Evolutionary conservation across 2,888 invertebrate genomes (phyloP), one percentile per base, ranked within the genome.

Genomic region (Melangyna quadrimaculata): DNA sequence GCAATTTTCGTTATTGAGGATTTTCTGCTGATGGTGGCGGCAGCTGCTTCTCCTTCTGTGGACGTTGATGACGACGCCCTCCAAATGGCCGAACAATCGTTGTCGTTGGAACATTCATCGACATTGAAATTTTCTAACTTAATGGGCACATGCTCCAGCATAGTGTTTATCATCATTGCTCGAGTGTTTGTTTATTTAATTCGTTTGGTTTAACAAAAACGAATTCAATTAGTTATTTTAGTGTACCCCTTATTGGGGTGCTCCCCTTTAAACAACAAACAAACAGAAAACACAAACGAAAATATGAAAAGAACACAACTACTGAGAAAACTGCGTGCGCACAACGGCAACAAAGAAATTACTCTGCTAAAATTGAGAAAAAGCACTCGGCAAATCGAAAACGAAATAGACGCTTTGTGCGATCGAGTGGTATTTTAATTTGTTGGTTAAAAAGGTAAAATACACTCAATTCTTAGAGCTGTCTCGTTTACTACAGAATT

Each of bases 101-200:
- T 51, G 8, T 67, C 59, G 29, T 32, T 29, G 24, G 69, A 74
- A 24, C 27, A 59, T 10, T 67, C 74, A 24, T 51, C 53, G 51
- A 73, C 69, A 45, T 65, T 29, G 14, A 86, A 61, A 3, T 35
- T 84, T 87, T 89, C 89, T 80, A 88, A 71, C 81, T 89, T 89
- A 19, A 89, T 88, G 67, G 88, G 88, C 83, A 89, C 89, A 89
- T 89, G 89, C 88, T 89, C 89, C 87, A 88, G 84, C 87, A 86
- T 87, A 84, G 88, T 88, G 57, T 86, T 89, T 88, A 90, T 89
- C 90, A 89, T 90, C 80, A 70, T 88, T 79, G 87, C 40, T 40
- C 27, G 17, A 17, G 67, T n/a, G 24, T 22, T 61, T 65, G 65
- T 65, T 45, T 65, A 65, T 45, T 5, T n/a, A 27, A 45, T 12